Conservation (phyloP, 2,888 invertebrate genomes). For the Scaptomyza cyrtandrae region DNA sequence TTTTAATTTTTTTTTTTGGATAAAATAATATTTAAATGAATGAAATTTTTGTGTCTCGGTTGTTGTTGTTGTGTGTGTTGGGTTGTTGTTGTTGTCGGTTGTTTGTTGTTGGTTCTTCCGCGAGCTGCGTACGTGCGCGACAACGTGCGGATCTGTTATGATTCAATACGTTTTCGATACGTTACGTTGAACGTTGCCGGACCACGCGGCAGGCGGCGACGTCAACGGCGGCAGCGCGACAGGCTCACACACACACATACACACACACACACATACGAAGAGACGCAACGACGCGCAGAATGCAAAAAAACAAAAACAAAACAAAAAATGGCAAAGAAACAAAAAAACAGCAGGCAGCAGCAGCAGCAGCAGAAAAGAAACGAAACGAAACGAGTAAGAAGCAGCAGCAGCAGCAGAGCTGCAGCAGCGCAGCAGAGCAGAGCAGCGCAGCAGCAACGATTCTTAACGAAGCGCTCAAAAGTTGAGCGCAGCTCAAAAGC, state of each 20-base stretch:
- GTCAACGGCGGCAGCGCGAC: slow-evolving; percentile 68
- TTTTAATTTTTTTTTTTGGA: slow-evolving; percentile 9
- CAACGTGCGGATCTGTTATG: slow-evolving; percentile 84
- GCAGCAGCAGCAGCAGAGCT: slow-evolving; percentile 23
- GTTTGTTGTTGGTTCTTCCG: slow-evolving; percentile 72
- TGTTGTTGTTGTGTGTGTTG: slow-evolving; percentile 23
- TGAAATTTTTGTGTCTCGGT: slow-evolving; percentile 27
- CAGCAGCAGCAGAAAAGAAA: slow-evolving; percentile 29
- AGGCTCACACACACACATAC: slow-evolving; percentile 54
- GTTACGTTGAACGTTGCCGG: slow-evolving; percentile 73
- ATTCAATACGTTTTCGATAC: slow-evolving; percentile 81
- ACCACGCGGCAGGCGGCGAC: slow-evolving; percentile 69
- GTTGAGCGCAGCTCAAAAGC: slow-evolving; percentile 58
- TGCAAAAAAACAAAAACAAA: slow-evolving; percentile 49
- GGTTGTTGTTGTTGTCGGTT: slow-evolving; percentile 49
- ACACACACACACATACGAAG: slow-evolving; percentile 24
- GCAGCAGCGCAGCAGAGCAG: slow-evolving; percentile 6
- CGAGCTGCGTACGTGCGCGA: slow-evolving; percentile 83
- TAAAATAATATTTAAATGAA: slow-evolving; percentile 13
- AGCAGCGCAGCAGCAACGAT: slow-evolving; percentile 43
- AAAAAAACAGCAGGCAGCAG: slow-evolving; percentile 23
- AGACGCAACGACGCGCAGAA: slow-evolving; percentile 63
- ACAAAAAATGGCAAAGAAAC: slow-evolving; percentile 18
- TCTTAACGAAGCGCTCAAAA: slow-evolving; percentile 50
- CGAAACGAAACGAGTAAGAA: slow-evolving; percentile 28